A percentile compares a stretch with the other conserved stretches of the same genome.
These are phyloP conservation scores for Rhineura floridana DNA, from an alignment of 2,113 vertebrate species.

Conservation along the genomic window DNA sequence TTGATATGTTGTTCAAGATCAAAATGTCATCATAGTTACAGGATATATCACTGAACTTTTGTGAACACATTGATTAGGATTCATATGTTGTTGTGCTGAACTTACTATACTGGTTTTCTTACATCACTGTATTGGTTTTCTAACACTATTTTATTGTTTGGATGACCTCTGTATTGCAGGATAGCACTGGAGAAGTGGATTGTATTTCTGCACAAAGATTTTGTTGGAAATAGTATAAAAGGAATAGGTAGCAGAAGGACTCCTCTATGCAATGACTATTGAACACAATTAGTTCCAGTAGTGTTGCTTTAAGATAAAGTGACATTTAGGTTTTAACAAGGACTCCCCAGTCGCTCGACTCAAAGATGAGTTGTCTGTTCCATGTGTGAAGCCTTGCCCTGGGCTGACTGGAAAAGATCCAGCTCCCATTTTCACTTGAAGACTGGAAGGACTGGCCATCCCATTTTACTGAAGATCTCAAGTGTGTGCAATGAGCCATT, in stretches of 20 bases:
- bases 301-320: background rate
- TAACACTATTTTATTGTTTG: background rate
- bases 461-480: background rate
- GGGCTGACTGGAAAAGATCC: background rate
- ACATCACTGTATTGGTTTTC: no score
- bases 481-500: background rate
- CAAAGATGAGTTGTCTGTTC: background rate
- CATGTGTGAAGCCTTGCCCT: background rate
- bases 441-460: background rate
- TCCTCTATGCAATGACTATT: background rate
- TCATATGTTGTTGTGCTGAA: no score
- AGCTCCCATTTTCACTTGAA: background rate
- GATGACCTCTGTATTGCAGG: background rate
- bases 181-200: background rate
- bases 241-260: background rate
- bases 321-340: background rate
- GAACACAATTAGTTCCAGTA: background rate
- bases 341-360: no score
- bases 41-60: no score
- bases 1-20: no score
- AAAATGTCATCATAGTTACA: no score
- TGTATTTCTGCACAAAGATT: background rate
- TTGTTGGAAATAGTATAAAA: background rate
- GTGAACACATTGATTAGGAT: no score
- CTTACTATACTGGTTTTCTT: no score